A percentile compares a stretch with the other conserved stretches of the same genome.
Conservation (phyloP, 2,113 vertebrate species). For the Dendropsophus ebraccatus region DNA sequence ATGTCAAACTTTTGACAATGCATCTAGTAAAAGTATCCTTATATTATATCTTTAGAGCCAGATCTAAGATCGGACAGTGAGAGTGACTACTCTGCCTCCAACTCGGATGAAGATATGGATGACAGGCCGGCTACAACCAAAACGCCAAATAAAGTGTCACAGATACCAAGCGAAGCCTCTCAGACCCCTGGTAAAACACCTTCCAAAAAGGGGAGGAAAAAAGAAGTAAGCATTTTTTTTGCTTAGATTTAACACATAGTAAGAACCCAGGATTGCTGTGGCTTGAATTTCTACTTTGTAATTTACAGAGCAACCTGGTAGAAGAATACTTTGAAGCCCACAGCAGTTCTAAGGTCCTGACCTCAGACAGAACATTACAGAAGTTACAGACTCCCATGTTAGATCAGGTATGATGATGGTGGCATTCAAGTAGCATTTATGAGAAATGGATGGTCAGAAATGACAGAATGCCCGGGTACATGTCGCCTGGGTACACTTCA, state of each 20-base stretch:
- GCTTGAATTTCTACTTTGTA: background rate
- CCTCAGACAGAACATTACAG: constrained; percentile 91
- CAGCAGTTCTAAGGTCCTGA: constrained; percentile 91
- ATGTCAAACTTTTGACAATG: background rate
- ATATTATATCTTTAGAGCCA: constrained; percentile 67
- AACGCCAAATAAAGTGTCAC: constrained; percentile 69
- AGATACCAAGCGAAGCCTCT: constrained; percentile 68
- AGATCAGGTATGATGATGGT: constrained; percentile 78
- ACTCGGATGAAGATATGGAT: constrained; percentile 78
- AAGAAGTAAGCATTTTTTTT: constrained; percentile 61
- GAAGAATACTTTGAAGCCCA: constrained; percentile 98
- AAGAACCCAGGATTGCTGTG: too few relatives aligned
- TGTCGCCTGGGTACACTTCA: too few relatives aligned
- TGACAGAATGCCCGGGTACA: too few relatives aligned
- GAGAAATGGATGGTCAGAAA: background rate
- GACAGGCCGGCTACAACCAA: constrained; percentile 49
- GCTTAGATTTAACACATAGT: too few relatives aligned
- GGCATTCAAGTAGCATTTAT: too few relatives aligned
- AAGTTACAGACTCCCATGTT: constrained; percentile 84
- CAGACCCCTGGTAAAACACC: constrained; percentile 71
- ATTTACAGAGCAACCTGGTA: constrained; percentile 79
- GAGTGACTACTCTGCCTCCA: constrained; percentile 86
- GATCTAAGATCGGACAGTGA: constrained; percentile 82
- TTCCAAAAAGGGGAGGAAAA: constrained; percentile 75
- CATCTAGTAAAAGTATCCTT: background rate